Base-by-base conservation (phyloP, 2,113 vertebrate species). In the Panthera tigris region DNA sequence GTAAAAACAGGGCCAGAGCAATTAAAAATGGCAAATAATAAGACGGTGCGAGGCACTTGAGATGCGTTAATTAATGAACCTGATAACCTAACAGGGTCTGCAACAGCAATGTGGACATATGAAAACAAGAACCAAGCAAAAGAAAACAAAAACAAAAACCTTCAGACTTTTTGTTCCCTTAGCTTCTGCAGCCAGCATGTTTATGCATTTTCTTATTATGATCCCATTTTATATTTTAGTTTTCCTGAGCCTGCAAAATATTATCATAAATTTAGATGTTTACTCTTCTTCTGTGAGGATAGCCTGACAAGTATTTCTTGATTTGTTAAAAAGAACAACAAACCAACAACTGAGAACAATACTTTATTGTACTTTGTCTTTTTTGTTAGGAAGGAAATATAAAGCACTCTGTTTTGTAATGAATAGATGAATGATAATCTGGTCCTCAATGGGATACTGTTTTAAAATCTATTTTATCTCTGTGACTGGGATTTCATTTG, bases 371-470 rank as follows among this genome's bases (percentile, higher is more conserved):
- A n/a, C 88, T 93, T 85, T 57, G 83, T 92, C 52, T 69, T 84
- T 76, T 73, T 25, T 7, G 55, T 65, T 94, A 7, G 0, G 39
- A 81, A 92, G 55, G 31, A 93, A 93, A 97, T 80, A 73, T 33
- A 92, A 96, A 85, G 79, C 39, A 16, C 93, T 97, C 84, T 96
- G 93, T 90, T 93, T 65, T 31, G n/a, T 73, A 85, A 94, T 81
- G 90, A 96, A 85, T 88, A 97, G 97, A 97, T 93, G 94, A 82
- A 83, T 89, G 95, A 91, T 85, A 82, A 89, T 57, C 25, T 9
- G 36, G 29, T 91, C 23, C 71, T 96, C 94, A 95, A 45, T 91
- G 41, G 85, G 91, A 94, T 73, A 93, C 36, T 96, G 96, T 98
- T 87, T 92, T 74, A 39, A 85, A 89, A 80, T 90, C 89, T 78